Percentiles rank a stretch among this genome's conserved stretches.
Evolutionary conservation across 2,797 vertebrate species (phyloP).

Genomic region (Cheirogaleus major): DNA sequence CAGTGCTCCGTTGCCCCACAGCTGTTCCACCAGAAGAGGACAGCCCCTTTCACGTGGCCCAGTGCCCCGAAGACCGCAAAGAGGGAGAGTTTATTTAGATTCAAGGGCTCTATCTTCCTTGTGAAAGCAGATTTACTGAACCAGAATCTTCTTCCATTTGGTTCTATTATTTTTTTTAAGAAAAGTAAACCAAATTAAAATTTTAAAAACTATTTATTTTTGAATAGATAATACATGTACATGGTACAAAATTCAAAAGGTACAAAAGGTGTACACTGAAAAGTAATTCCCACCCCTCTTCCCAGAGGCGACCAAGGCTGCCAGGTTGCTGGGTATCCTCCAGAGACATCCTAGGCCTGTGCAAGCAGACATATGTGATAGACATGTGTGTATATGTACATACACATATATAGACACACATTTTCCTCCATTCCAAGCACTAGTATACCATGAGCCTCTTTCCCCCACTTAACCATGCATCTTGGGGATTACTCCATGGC

Average conservation of each 20-base stretch:
- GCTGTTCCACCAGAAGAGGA: neutral
- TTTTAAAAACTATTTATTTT: slow-evolving; percentile 66
- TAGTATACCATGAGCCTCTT: neutral
- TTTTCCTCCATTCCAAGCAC: neutral
- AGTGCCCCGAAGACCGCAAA: neutral
- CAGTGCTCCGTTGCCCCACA: neutral
- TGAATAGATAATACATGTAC: slow-evolving; percentile 62
- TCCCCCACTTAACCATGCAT: neutral
- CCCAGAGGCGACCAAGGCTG: neutral
- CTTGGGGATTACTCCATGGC: neutral
- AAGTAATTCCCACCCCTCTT: slow-evolving; percentile 16
- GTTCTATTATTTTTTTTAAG: neutral
- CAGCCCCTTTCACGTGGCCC: neutral
- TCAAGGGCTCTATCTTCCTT: neutral
- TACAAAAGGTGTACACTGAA: slow-evolving; percentile 68
- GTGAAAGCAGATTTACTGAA: neutral
- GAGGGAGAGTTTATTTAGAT: neutral
- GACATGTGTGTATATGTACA: accelerated
- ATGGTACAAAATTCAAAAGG: slow-evolving; percentile 69
- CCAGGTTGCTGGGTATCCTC: neutral
- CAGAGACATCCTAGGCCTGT: neutral
- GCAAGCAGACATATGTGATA: neutral
- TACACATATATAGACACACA: neutral
- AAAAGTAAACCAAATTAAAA: slow-evolving; percentile 51
- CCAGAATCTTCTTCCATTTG: neutral